phyloP scores from a whole-genome alignment of 2,888 invertebrate species.

The Zygaena filipendulae region DNA sequence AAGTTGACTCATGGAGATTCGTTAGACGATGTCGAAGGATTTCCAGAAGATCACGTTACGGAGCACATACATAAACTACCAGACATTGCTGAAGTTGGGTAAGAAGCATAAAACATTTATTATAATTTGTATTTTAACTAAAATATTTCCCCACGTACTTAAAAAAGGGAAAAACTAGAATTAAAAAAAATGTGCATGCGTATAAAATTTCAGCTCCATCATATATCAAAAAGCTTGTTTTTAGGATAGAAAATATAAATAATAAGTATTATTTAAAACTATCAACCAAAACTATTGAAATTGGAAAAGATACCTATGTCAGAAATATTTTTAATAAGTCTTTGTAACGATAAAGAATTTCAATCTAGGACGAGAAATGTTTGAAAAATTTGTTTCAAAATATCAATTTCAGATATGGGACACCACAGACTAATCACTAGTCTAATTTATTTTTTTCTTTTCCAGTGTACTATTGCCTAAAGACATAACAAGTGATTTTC shows the following conservation, averaged over 20 bases:
- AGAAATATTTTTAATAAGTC: background rate
- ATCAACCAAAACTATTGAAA: too few species aligned
- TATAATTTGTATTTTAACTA: background rate
- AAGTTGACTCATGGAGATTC: slow-evolving; percentile 58
- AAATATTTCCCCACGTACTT: too few species aligned
- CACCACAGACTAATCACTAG: too few species aligned
- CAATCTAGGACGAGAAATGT: too few species aligned
- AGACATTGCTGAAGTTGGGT: slow-evolving; percentile 60
- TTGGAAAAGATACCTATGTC: background rate
- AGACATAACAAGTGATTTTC: slow-evolving; percentile 36
- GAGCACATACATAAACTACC: slow-evolving; percentile 58
- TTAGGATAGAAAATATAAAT: too few species aligned
- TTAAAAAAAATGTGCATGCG: slow-evolving; percentile 1
- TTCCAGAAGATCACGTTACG: slow-evolving; percentile 56
- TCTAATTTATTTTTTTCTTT: slow-evolving; percentile 5
- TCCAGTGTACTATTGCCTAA: slow-evolving; percentile 35
- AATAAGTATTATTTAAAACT: too few species aligned
- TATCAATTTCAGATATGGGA: too few species aligned
- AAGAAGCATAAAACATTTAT: slow-evolving; percentile 14
- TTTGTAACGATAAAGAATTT: background rate
- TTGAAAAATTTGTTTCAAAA: too few species aligned
- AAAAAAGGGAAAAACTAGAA: background rate
- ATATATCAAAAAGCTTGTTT: too few species aligned
- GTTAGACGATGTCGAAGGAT: slow-evolving; percentile 62
- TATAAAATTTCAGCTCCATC: too few species aligned